phyloP scores from a whole-genome alignment of 2,888 invertebrate species.

The Frankliniella intonsa region DNA sequence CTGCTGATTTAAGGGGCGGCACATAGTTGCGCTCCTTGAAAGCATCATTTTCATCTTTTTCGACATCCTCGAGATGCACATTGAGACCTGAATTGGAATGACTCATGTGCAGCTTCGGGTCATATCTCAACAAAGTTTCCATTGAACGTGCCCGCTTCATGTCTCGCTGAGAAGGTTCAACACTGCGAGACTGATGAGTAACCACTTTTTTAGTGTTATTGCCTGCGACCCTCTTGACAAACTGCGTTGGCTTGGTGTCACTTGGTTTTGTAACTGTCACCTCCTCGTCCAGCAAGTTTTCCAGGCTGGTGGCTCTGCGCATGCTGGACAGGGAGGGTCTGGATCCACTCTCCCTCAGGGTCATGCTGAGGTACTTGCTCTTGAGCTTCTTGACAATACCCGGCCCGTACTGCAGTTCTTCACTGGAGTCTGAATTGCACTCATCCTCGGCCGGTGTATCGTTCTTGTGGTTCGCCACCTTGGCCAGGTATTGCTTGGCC shows the following conservation, averaged over 20 bases:
- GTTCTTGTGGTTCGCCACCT: conserved; percentile 51
- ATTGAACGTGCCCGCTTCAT: conserved; percentile 83
- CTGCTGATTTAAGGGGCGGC: background rate
- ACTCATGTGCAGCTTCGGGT: conserved; percentile 41
- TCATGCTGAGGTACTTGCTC: conserved; percentile 79
- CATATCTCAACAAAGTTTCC: conserved; percentile 71
- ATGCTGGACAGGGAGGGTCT: conserved; percentile 64
- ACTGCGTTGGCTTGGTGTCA: conserved; percentile 37
- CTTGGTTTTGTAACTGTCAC: conserved; percentile 38
- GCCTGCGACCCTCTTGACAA: conserved; percentile 25
- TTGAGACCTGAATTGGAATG: conserved; percentile 16
- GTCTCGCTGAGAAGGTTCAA: conserved; percentile 49
- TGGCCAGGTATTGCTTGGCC: conserved; percentile 41
- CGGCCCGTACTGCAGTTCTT: conserved; percentile 84
- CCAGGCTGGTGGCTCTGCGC: conserved; percentile 77
- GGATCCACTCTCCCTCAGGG: conserved; percentile 67
- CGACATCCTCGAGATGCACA: conserved; percentile 9
- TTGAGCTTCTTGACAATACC: conserved; percentile 85
- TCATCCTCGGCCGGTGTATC: conserved; percentile 43
- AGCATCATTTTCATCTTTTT: conserved; percentile 27
- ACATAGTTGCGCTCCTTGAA: conserved; percentile 30
- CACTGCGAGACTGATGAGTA: conserved; percentile 35
- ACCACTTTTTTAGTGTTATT: conserved; percentile 32
- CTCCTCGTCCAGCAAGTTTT: conserved; percentile 74
- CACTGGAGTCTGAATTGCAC: conserved; percentile 57